Base-by-base conservation (phyloP, 35 echinoderm and acorn worm species). In the Ophioderma brevispina region DNA sequence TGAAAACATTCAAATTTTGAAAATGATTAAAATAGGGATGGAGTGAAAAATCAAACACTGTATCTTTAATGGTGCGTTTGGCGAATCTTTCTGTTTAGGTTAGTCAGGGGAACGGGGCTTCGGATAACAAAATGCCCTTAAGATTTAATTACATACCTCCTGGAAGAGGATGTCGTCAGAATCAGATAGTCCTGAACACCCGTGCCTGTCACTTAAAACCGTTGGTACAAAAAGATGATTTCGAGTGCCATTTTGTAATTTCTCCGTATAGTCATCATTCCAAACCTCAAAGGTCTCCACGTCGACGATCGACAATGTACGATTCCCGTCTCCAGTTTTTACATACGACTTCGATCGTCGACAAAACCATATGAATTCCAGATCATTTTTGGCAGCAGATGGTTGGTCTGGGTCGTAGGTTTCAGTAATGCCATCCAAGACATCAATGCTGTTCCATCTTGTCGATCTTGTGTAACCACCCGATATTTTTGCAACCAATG, bases 251-350 rank as follows among this genome's bases (percentile, higher is more conserved):
- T 38, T 25, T 39, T 13, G 21, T 31, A 79, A 31, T 0, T 55
- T 36, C 30, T 78, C 43, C 33, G 37, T 52, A 33, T 77, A 87
- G 78, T 77, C 38, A n/a, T 59, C 76, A 59, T 92, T 78, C 90
- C 90, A 92, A 3, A 36, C 31, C 34, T 92, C 90, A 64, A 92
- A 92, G 10, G 90, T 50, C 86, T 92, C 90, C 14, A 92, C 39
- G 5, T 89, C 35, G 0, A 81, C 33, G 23, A 80, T 81, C 2
- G n/a, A 2, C 15, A 34, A 37, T 39, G 43, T 78, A 0, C 35
- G 38, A 11, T 49, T 43, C 70, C 81, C n/a, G n/a, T n/a, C n/a
- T 8, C 21, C 75, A 0, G 49, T 76, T 40, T 39, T 83, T 28
- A 31, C 39, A 13, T 78, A 78, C 11, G 39, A 78, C 64, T 84